These are phyloP conservation scores for Shargacucullia verbasci DNA, from an alignment of 2,888 invertebrate species.

Conservation along the genomic window DNA sequence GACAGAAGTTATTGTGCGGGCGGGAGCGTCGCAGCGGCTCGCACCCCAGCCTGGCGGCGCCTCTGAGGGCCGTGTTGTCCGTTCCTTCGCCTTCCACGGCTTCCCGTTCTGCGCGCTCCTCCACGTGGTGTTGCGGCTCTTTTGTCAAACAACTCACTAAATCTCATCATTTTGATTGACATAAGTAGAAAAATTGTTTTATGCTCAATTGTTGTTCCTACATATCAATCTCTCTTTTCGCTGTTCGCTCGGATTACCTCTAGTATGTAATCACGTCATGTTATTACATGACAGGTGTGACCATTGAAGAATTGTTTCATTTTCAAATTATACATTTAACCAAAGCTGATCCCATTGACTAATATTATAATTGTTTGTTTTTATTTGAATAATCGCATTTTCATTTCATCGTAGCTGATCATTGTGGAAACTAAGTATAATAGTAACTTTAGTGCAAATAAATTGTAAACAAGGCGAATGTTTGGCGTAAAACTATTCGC, in stretches of 20 bases:
- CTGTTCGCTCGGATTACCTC: conserved; percentile 56
- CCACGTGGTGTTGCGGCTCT: conserved; percentile 94
- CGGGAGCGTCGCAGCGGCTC: conserved; percentile 80
- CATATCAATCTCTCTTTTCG: conserved; percentile 56
- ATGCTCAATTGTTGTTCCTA: conserved; percentile 63
- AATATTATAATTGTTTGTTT: conserved; percentile 62
- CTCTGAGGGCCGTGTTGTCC: conserved; percentile 59
- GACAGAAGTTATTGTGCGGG: conserved; percentile 64
- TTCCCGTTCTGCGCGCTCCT: conserved; percentile 88
- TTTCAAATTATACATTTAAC: conserved; percentile 65
- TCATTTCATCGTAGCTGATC: conserved; percentile 52
- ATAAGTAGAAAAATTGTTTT: conserved; percentile 66
- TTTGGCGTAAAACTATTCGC: conserved; percentile 25
- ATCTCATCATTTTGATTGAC: conserved; percentile 92
- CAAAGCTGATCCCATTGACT: conserved; percentile 73
- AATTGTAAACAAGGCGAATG: conserved; percentile 42
- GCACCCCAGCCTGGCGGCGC: conserved; percentile 75
- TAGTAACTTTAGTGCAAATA: conserved; percentile 23
- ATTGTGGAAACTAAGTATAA: conserved; percentile 24
- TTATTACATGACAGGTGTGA: conserved; percentile 58
- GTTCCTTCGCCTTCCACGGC: conserved; percentile 61
- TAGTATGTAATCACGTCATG: conserved; percentile 43
- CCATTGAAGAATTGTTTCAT: conserved; percentile 59
- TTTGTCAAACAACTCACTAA: conserved; percentile 94
- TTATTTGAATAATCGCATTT: conserved; percentile 58